A percentile compares a stretch with the other conserved stretches of the same genome.
These are phyloP conservation scores for Lethocerus indicus DNA, from an alignment of 1,140 invertebrate species.

Conservation along the genomic window DNA sequence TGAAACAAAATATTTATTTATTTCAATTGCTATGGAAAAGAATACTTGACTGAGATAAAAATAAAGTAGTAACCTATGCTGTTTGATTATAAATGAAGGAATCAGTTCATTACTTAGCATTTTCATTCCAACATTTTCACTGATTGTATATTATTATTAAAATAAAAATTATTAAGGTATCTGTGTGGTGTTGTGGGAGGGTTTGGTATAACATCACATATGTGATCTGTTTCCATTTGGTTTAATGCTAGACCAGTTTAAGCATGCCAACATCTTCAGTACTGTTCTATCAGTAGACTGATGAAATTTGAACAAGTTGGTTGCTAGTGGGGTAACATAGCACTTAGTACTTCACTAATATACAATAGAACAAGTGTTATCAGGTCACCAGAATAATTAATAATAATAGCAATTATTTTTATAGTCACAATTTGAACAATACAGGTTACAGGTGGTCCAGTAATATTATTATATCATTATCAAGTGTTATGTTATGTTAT, in stretches of 20 bases:
- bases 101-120: neutral
- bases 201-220: no score
- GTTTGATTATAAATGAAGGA: neutral
- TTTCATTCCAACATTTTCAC: no score
- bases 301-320: neutral
- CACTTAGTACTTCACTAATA: neutral
- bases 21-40: neutral
- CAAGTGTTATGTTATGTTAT: conserved; percentile 5
- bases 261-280: no score
- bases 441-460: neutral
- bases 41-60: neutral
- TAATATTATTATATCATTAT: conserved; percentile 4
- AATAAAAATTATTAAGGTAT: no score
- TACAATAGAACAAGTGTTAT: neutral
- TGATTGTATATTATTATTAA: no score
- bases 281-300: no score
- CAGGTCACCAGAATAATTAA: neutral
- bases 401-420: neutral
- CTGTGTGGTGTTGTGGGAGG: no score
- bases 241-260: no score
- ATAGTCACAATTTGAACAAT: neutral
- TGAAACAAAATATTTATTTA: neutral
- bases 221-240: no score
- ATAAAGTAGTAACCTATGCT: neutral
- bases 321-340: neutral